Conservation (phyloP, 2,113 vertebrate genomes). For the Cygnus buccinator region DNA sequence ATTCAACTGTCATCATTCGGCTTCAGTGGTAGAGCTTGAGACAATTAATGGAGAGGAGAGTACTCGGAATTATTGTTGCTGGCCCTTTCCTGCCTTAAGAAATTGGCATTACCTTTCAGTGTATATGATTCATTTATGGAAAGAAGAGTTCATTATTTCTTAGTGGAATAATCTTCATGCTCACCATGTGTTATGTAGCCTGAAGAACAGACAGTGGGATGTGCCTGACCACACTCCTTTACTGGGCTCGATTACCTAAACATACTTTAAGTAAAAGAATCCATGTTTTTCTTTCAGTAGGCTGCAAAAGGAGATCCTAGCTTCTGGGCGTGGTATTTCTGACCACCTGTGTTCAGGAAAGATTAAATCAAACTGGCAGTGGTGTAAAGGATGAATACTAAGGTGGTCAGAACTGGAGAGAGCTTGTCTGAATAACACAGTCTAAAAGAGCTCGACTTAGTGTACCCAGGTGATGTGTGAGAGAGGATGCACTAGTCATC, state of each 20-base stretch:
- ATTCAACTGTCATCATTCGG: not conserved
- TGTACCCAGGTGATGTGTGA: not conserved
- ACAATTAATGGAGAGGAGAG: conserved; percentile 4
- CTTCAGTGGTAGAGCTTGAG: not conserved
- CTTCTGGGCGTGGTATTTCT: not conserved
- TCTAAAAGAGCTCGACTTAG: not conserved
- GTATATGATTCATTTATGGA: not conserved
- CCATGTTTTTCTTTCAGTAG: not conserved
- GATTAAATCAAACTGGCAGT: not conserved
- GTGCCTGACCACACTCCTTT: not conserved
- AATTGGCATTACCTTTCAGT: not conserved
- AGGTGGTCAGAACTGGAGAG: not conserved
- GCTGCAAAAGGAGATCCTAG: not conserved
- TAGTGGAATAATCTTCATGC: not conserved
- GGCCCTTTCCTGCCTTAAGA: conserved; percentile 32
- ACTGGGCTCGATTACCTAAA: not conserved
- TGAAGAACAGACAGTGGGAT: not conserved
- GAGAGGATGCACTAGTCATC: not conserved
- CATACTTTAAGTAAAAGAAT: not conserved
- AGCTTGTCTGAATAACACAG: not conserved
- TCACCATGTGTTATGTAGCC: not conserved
- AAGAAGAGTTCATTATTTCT: not conserved
- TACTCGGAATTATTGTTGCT: not conserved
- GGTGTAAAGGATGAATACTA: not conserved
- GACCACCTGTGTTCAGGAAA: not conserved